These are phyloP conservation scores for Portevinia maculata DNA, from an alignment of 2,888 invertebrate species.

Conservation along the genomic window DNA sequence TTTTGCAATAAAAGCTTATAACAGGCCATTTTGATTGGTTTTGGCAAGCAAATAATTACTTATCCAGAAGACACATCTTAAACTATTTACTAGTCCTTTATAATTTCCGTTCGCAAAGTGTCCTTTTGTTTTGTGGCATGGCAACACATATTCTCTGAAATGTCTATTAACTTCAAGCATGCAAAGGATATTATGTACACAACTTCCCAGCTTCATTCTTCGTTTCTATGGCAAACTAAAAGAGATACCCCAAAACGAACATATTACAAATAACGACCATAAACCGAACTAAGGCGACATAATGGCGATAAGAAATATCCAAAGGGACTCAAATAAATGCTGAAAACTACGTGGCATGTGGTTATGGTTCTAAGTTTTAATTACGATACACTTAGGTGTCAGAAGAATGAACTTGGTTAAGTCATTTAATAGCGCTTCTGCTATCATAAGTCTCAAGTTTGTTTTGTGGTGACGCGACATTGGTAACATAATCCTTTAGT, in stretches of 20 bases:
- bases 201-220: not conserved
- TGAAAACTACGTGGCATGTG: not conserved
- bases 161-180: too few species aligned
- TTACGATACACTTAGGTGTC: not conserved
- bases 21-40: too few species aligned
- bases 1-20: too few species aligned
- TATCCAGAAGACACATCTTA: too few species aligned
- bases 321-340: not conserved
- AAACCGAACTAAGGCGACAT: not conserved
- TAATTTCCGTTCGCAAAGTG: too few species aligned
- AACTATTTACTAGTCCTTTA: too few species aligned
- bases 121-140: too few species aligned
- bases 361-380: not conserved
- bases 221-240: not conserved
- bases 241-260: not conserved
- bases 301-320: not conserved
- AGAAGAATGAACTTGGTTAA: not conserved
- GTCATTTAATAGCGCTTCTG: not conserved
- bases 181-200: too few species aligned
- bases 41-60: too few species aligned
- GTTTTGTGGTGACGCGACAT: conserved; percentile 1
- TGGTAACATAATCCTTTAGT: not conserved
- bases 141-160: too few species aligned
- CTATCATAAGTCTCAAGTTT: not conserved
- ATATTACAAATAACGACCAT: not conserved